phyloP scores from a whole-genome alignment of 1,140 invertebrate species.

The Drosophila aff. region DNA sequence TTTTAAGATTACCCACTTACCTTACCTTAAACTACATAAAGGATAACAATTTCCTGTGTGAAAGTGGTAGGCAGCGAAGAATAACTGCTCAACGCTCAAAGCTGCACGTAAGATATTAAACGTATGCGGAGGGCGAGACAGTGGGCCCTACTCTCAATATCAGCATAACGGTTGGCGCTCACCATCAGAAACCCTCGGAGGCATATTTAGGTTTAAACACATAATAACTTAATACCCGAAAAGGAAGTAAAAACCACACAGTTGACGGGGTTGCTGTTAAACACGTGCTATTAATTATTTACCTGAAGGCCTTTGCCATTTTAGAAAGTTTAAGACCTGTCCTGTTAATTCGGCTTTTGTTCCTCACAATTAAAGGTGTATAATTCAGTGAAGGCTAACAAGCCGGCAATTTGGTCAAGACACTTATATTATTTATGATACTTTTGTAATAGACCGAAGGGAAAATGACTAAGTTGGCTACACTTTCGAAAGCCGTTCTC shows the following conservation, averaged over 20 bases:
- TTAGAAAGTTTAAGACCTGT: slow-evolving; percentile 64
- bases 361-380: slow-evolving; percentile 38
- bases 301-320: slow-evolving; percentile 67
- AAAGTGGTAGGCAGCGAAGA: slow-evolving; percentile 25
- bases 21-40: slow-evolving; percentile 53
- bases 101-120: slow-evolving; percentile 71
- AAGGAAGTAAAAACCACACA: slow-evolving; percentile 10
- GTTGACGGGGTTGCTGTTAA: slow-evolving; percentile 4
- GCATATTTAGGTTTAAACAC: slow-evolving; percentile 65
- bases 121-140: slow-evolving; percentile 18
- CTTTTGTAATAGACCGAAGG: not conserved
- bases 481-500: not conserved
- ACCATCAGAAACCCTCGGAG: slow-evolving; percentile 25
- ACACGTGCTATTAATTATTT: slow-evolving; percentile 59
- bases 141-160: slow-evolving; percentile 17
- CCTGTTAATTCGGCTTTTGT: slow-evolving; percentile 8
- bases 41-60: slow-evolving; percentile 70
- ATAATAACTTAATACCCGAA: slow-evolving; percentile 70
- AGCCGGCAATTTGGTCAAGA: slow-evolving; percentile 52
- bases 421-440: slow-evolving; percentile 1
- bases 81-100: slow-evolving; percentile 48
- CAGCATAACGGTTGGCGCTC: slow-evolving; percentile 17
- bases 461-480: not conserved
- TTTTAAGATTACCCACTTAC: slow-evolving; percentile 29
- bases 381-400: slow-evolving; percentile 71